A percentile compares a stretch with the other conserved stretches of the same genome.
phyloP scores from a whole-genome alignment of 2,113 vertebrate genomes.

The Hypocryptadius cinnamomeus region DNA sequence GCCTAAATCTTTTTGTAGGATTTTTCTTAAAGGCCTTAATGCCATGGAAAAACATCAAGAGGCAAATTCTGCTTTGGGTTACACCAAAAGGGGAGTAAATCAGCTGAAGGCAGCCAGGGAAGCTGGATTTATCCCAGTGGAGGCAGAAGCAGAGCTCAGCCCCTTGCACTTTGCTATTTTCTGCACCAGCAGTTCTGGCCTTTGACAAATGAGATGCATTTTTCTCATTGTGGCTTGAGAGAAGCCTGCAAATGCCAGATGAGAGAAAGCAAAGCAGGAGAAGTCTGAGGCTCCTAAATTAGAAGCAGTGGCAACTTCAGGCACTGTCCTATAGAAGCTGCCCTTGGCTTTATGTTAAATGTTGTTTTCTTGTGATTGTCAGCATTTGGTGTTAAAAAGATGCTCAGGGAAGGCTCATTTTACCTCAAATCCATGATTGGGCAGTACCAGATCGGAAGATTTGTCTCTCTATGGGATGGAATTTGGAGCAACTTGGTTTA shows the following conservation, averaged over 20 bases:
- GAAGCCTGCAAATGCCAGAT: neutral
- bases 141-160: conserved; percentile 26
- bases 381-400: neutral
- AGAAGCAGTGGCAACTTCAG: neutral
- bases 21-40: conserved; percentile 59
- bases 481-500: neutral
- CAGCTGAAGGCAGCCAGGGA: neutral
- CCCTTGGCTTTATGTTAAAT: neutral
- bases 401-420: neutral
- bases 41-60: conserved; percentile 29
- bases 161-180: conserved; percentile 62
- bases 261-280: neutral
- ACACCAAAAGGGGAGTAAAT: neutral
- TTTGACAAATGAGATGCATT: conserved; percentile 58
- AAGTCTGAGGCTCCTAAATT: neutral
- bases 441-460: neutral
- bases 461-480: neutral
- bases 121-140: neutral
- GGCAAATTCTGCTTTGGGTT: neutral
- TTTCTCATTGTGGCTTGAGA: conserved; percentile 45
- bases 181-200: conserved; percentile 67
- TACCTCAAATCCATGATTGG: neutral
- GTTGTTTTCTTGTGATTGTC: neutral
- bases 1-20: conserved; percentile 45
- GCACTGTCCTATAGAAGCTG: neutral